phyloP scores from a whole-genome alignment of 2,888 invertebrate species.

The Anthophora plumipes region DNA sequence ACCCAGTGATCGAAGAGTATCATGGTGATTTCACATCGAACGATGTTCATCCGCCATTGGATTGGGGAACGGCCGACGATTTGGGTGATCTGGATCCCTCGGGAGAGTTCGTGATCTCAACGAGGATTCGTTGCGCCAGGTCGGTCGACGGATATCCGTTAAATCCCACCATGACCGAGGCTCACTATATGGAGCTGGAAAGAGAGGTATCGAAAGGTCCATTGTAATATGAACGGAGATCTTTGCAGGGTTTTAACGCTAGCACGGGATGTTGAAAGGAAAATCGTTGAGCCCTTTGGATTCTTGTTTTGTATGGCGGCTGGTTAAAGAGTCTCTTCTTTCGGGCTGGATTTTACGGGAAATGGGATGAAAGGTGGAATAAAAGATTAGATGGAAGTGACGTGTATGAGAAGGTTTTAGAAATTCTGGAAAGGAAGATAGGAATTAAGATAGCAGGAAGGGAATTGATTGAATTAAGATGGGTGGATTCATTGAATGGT shows the following conservation, averaged over 20 bases:
- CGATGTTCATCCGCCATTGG: slow-evolving; percentile 87
- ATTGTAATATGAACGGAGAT: slow-evolving; percentile 30
- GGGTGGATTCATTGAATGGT: too few relatives aligned
- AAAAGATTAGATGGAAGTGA: not conserved
- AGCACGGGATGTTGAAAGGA: not conserved
- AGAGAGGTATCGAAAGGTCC: slow-evolving; percentile 81
- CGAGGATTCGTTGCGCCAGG: slow-evolving; percentile 89
- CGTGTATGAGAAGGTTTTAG: not conserved
- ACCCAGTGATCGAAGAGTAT: slow-evolving; percentile 89
- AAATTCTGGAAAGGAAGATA: too few relatives aligned
- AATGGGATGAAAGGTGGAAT: not conserved
- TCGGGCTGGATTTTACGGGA: too few relatives aligned
- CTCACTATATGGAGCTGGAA: slow-evolving; percentile 88
- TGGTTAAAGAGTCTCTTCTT: not conserved
- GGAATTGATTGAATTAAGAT: too few relatives aligned
- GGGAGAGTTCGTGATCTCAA: slow-evolving; percentile 87
- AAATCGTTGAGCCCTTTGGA: not conserved
- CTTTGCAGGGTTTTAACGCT: slow-evolving; percentile 1
- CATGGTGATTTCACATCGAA: slow-evolving; percentile 87
- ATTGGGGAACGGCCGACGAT: slow-evolving; percentile 87
- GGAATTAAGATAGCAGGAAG: too few relatives aligned
- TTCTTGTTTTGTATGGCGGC: slow-evolving; percentile 4
- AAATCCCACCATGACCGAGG: slow-evolving; percentile 89
- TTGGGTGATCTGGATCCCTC: slow-evolving; percentile 88
- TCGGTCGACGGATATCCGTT: slow-evolving; percentile 88